Conservation (phyloP, 92 coral and sea anemone species). For the Umimayanthus chanpuru region DNA sequence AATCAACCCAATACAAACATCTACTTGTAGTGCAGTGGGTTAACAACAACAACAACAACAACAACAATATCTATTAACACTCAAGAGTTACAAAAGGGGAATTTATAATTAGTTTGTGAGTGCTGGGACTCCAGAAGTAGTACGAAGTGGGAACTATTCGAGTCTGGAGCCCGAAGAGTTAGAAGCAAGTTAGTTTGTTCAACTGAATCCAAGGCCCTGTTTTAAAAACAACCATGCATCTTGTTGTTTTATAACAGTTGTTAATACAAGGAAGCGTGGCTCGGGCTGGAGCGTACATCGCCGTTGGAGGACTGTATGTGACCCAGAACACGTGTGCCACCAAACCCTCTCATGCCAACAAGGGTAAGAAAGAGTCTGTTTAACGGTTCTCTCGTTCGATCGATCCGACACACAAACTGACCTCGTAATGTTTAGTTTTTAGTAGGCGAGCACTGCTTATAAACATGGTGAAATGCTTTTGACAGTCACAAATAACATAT, state of each 20-base stretch:
- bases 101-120: too few relatives aligned
- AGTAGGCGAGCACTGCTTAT: background rate
- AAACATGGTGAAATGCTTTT: background rate
- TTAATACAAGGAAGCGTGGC: slow-evolving; percentile 42
- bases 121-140: too few relatives aligned
- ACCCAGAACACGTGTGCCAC: slow-evolving; percentile 50
- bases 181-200: background rate
- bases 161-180: too few relatives aligned
- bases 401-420: background rate
- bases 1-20: background rate
- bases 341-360: slow-evolving; percentile 40
- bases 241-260: slow-evolving; percentile 19
- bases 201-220: background rate
- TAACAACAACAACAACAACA: too few relatives aligned
- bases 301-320: slow-evolving; percentile 61
- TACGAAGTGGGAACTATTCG: too few relatives aligned
- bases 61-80: too few relatives aligned
- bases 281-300: slow-evolving; percentile 49
- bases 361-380: slow-evolving; percentile 44
- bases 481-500: background rate
- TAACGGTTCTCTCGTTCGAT: too few relatives aligned
- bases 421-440: background rate
- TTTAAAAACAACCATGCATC: background rate
- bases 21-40: background rate
- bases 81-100: too few relatives aligned